Base-by-base conservation (phyloP, 1,140 invertebrate species). In the Orussus abietinus region DNA sequence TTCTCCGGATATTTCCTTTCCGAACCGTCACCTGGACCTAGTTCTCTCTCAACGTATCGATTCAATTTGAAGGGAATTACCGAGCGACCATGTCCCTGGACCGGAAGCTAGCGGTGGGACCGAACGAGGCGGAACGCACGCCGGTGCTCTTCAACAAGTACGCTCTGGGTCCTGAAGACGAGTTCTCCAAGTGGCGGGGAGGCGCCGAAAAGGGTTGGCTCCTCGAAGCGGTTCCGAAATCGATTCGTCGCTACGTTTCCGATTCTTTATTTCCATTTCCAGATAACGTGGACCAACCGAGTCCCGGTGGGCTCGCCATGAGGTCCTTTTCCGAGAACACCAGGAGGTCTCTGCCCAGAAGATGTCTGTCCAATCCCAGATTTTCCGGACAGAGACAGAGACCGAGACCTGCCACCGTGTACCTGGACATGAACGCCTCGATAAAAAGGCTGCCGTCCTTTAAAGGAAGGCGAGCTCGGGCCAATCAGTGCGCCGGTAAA, bases 101-200 rank as follows among this genome's bases (percentile, higher is more conserved):
- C 39, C 62, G 75, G 39, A 66, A 64, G 42, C 59, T 65, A 29
- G 12, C 57, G 20, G 62, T 62, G 44, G 56, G 44, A 22, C 38
- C 47, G 6, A 51, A 54, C 31, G 65, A 67, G 5, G 56, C 72
- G 31, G 74, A 76, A 20, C 76, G 76, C 38, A 76, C 76, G 3
- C 78, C 83, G 1, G 80, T 86, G n/a, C 69, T 84, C 14, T 84
- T 79, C 53, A 86, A 87, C 51, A 81, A 78, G 53, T 86, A 86
- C 56, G 84, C 82, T 0, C 57, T 84, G 28, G 80, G 77, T 33
- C 67, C 78, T 5, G 80, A 79, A 39, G 43, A 62, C 17, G 53
- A 57, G 18, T 19, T 7, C 9, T n/a, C n/a, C n/a, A n/a, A n/a
- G n/a, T n/a, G n/a, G n/a, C n/a, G n/a, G n/a, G n/a, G n/a, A n/a